Conservation (phyloP, 2,797 vertebrate species). For the Alcedo atthis region DNA sequence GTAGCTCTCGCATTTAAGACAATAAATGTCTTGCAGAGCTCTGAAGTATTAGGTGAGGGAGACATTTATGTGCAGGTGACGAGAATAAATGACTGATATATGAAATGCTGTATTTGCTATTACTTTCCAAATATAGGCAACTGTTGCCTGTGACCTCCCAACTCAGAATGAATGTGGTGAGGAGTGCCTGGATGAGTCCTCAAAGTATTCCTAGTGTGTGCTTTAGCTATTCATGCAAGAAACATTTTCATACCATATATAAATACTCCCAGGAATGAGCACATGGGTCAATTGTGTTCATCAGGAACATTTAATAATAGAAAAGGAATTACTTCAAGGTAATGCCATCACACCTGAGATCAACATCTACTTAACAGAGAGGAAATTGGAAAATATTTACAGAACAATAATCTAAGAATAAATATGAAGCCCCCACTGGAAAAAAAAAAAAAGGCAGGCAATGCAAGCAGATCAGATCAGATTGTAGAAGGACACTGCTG, state of each 20-base stretch:
- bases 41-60: constrained; percentile 49
- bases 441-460: background rate
- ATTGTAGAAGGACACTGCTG: background rate
- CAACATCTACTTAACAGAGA: background rate
- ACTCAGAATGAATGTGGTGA: background rate
- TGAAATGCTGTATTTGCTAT: background rate
- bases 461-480: background rate
- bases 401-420: background rate
- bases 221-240: background rate
- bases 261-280: background rate
- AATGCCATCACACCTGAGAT: background rate
- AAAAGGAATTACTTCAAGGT: background rate
- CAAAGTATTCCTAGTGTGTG: background rate
- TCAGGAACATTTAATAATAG: background rate
- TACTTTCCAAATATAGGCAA: background rate
- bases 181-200: background rate
- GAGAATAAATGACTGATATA: constrained; percentile 27
- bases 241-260: background rate
- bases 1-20: constrained; percentile 13
- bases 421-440: background rate
- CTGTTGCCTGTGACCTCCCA: background rate
- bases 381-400: constrained; percentile 15
- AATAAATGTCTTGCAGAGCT: constrained; percentile 29
- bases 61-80: constrained; percentile 1
- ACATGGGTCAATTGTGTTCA: background rate